phyloP scores from a whole-genome alignment of 2,113 vertebrate species.

The Chaetorhynchus papuensis region DNA sequence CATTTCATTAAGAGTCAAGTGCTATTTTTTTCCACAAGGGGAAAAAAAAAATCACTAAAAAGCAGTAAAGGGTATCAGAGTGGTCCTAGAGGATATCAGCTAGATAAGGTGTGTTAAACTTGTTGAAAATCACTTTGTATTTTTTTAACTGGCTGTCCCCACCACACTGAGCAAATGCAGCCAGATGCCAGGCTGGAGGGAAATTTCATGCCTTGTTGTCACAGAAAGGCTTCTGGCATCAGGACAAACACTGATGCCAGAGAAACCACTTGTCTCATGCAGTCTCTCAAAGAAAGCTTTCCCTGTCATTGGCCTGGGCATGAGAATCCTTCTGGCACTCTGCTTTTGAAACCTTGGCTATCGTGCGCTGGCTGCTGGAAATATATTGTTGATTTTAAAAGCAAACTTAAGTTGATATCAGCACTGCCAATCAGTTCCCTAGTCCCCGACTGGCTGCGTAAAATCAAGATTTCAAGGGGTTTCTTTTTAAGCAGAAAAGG shows the following conservation, averaged over 20 bases:
- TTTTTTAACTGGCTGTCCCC: not conserved
- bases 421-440: not conserved
- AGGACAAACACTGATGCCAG: not conserved
- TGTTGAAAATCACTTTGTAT: not conserved
- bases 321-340: not conserved
- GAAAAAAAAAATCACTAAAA: not conserved
- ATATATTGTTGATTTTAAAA: not conserved
- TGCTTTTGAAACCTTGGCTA: not conserved
- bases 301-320: not conserved
- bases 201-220: not conserved
- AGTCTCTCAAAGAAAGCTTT: not conserved
- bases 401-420: not conserved
- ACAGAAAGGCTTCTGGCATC: constrained; percentile 14
- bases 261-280: not conserved
- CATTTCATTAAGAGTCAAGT: not conserved
- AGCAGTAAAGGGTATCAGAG: not conserved
- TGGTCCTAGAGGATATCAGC: not conserved
- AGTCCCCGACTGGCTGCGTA: not conserved
- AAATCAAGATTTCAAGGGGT: not conserved
- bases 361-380: not conserved
- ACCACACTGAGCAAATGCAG: not conserved
- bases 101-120: not conserved
- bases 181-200: not conserved
- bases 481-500: not conserved
- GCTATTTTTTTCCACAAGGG: fast-evolving